Base-by-base conservation (phyloP, 2,113 vertebrate species). In the Edolisoma coerulescens region DNA sequence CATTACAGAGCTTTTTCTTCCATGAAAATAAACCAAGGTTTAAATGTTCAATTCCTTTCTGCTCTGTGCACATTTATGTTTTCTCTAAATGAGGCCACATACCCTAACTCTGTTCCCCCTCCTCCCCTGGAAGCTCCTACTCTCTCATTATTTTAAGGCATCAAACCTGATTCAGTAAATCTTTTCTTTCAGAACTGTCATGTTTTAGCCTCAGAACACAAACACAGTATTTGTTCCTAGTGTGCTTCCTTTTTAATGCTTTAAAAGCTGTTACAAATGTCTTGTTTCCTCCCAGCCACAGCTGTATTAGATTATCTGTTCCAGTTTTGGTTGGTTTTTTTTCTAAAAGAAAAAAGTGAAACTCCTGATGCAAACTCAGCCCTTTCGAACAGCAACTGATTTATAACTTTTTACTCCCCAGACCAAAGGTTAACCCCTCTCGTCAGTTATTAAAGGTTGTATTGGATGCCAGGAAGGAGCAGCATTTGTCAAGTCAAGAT, bases 181-280 rank as follows among this genome's bases (percentile, higher is more conserved):
- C 59, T 95, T 59, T 96, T 94, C 68, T 78, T 93, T 96, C 92
- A 96, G 68, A 93, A 63, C 71, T 94, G 92, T 94, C 93, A 95
- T 92, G 90, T 94, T 96, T 96, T 88, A 95, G 93, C 95, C 95
- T 96, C 83, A 86, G 88, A 96, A 96, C 90, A 96, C 60, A 96
- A 95, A 87, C 68, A 80, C 50, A 78, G 68, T 93, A 86, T 96
- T 96, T 96, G 92, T 88, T 96, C 93, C 71, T 96, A 60, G 85
- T 45, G 6, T 92, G 76, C 56, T 96, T 89, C 64, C 68, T 84
- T 97, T 94, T 88, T 96, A 96, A 94, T 95, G 82, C 79, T 94
- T 92, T 97, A 96, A 95, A 91, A 95, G 67, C 79, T 90, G 68
- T 92, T 97, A 95, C 71, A 94, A 90, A 88, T 77, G 44, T 86